Base-by-base conservation (phyloP, 2,113 vertebrate genomes). In the Engraulis encrasicolus region DNA sequence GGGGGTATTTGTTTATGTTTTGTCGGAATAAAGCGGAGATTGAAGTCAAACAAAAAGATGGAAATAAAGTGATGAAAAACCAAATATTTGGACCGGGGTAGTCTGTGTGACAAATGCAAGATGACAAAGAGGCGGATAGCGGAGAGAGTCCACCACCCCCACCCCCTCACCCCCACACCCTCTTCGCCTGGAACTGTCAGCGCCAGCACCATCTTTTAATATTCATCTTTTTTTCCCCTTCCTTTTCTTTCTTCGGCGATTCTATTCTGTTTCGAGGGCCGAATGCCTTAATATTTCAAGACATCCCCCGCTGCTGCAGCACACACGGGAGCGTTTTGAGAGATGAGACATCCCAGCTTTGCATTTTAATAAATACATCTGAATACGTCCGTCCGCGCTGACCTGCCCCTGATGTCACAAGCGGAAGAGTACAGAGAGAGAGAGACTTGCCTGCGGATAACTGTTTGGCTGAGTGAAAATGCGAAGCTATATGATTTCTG, bases 281-380 rank as follows among this genome's bases (percentile, higher is more conserved):
- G 11, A 74, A 74, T 27, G 14, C 66, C 66, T 74, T 34, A 71
- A 71, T 71, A 71, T 71, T 71, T 71, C 61, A 71, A 71, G 66
- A 12, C 66, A 74, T 74, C 66, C 66, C n/a, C 66, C 31, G 23
- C 66, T 36, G 66, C 23, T 74, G 66, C 66, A 34, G 27, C 31
- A n/a, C n/a, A n/a, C n/a, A 23, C 12, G 66, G 66, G 66, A 74
- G 11, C 14, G 12, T 31, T n/a, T 74, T 74, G 66, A 74, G 66
- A 74, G 14, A 14, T 74, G 66, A 31, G 27, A 15, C 31, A 74
- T 17, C 27, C 1, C 27, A 74, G 66, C 66, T 74, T 74, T 74
- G 31, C 66, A 74, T 74, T 74, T 34, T 17, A 74, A 74, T 74
- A 74, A 15, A 74, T 74, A 36, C 66, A 74, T 74, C 66, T 74